Evolutionary conservation across 2,888 invertebrate species (phyloP), one percentile per base, ranked within the genome.

Genomic region (Heliconius sara): DNA sequence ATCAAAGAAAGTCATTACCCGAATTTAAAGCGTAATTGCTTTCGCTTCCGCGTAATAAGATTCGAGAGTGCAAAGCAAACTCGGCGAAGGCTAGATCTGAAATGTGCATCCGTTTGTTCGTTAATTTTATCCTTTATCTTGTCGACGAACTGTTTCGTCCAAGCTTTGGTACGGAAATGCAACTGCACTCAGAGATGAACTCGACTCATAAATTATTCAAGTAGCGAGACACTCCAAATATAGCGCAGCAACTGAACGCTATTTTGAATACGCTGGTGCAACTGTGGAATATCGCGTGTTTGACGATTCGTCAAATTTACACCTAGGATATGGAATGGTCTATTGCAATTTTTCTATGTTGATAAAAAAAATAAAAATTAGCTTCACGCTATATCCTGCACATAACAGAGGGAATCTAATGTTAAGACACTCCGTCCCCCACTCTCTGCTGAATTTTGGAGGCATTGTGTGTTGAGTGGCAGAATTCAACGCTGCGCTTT

Each of bases 191-290:
- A 84, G 90, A 91, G 91, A 91, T 86, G 90, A 92, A 91, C 89
- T 89, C 86, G 87, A 90, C 91, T 94, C 92, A 95, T 95, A 94
- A 94, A 94, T 94, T 93, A 95, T 95, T 95, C 94, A 95, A 92
- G 91, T 91, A 90, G 90, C 86, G 92, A 92, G 94, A 93, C 93
- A 92, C 92, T 93, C 93, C 92, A 93, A 92, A 93, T 93, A 93
- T 92, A 92, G 92, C 88, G 89, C 90, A 89, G 87, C 89, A 88
- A 89, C 89, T 88, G 90, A 89, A 89, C 89, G 91, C 89, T 94
- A 93, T 93, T 94, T 93, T 91, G 91, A 91, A 91, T 82, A 79
- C 81, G 82, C 79, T 81, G 80, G 60, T 80, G 77, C 30, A 57
- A 57, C 72, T 72, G 57, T 73, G 60, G 73, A 73, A 73, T 60